Percentiles rank a stretch among this genome's conserved stretches.
Evolutionary conservation across 2,113 vertebrate species (phyloP).

Genomic region (Sceloporus tristichus): DNA sequence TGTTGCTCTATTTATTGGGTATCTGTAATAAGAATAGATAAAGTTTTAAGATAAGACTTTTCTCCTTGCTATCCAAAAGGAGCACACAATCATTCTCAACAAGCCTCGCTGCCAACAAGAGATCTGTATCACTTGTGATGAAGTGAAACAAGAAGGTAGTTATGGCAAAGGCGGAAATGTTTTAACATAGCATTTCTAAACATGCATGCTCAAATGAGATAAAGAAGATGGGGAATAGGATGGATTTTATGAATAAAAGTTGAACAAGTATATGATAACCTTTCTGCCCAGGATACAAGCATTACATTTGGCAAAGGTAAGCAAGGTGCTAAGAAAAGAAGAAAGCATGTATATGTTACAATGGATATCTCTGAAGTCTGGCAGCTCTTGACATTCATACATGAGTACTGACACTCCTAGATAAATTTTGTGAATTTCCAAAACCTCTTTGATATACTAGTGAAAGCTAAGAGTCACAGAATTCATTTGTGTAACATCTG

Average conservation of each 20-base stretch:
- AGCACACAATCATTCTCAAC: slow-evolving; percentile 26
- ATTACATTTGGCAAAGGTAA: slow-evolving; percentile 7
- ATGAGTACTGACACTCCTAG: not conserved
- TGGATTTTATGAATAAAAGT: slow-evolving; percentile 30
- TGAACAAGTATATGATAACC: slow-evolving; percentile 9
- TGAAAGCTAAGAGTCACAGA: not conserved
- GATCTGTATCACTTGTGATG: slow-evolving; percentile 35
- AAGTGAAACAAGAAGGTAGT: slow-evolving; percentile 43
- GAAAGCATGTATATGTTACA: not conserved
- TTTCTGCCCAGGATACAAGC: not conserved
- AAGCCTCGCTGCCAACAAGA: slow-evolving; percentile 31
- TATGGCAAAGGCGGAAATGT: slow-evolving; percentile 24
- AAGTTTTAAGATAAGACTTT: slow-evolving; percentile 35
- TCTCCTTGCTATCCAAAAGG: slow-evolving; percentile 29
- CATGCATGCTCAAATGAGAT: slow-evolving; percentile 20
- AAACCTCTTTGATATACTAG: not conserved
- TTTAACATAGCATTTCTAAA: slow-evolving; percentile 14
- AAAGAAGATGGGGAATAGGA: slow-evolving; percentile 11
- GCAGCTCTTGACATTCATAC: not conserved
- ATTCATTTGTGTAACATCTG: not conserved
- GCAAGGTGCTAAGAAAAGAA: not conserved
- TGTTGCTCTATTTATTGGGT: slow-evolving; percentile 4
- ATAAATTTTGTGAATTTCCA: not conserved
- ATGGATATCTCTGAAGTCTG: not conserved
- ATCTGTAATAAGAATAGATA: slow-evolving; percentile 29